These are phyloP conservation scores for Etheostoma nigrum DNA, from an alignment of 2,797 vertebrate genomes.

Conservation along the genomic window DNA sequence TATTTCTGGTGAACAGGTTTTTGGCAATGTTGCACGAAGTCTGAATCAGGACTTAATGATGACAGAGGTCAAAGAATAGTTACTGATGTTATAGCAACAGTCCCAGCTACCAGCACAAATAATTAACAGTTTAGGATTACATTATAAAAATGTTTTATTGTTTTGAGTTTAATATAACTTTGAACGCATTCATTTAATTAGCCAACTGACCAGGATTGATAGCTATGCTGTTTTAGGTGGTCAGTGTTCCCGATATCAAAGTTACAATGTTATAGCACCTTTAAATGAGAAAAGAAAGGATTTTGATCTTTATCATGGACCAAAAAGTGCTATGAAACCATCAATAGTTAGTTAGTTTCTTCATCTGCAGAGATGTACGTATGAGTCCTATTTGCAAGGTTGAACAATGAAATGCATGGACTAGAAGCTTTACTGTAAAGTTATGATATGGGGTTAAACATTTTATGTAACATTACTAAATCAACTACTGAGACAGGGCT, in stretches of 20 bases:
- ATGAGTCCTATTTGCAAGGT: neutral
- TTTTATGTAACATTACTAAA: neutral
- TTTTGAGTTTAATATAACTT: conserved; percentile 6
- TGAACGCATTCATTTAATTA: conserved; percentile 10
- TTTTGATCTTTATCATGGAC: neutral
- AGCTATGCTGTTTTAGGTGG: neutral
- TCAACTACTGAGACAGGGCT: neutral
- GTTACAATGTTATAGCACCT: neutral
- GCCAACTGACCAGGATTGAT: neutral
- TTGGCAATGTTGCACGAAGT: neutral
- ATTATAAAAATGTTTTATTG: neutral
- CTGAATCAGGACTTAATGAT: neutral
- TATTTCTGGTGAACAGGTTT: neutral
- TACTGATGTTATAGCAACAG: neutral
- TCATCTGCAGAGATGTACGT: neutral
- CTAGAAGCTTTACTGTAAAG: neutral
- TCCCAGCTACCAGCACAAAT: neutral
- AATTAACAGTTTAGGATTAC: neutral
- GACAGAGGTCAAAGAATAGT: neutral
- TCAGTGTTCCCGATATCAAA: neutral
- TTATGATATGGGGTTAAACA: neutral
- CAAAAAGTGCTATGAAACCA: conserved; percentile 1
- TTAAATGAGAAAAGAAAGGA: neutral
- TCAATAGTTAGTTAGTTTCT: neutral
- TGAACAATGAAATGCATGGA: neutral